Evolutionary conservation across 2,797 vertebrate species (phyloP).

Genomic region (Sebastiscus albofasciatus): DNA sequence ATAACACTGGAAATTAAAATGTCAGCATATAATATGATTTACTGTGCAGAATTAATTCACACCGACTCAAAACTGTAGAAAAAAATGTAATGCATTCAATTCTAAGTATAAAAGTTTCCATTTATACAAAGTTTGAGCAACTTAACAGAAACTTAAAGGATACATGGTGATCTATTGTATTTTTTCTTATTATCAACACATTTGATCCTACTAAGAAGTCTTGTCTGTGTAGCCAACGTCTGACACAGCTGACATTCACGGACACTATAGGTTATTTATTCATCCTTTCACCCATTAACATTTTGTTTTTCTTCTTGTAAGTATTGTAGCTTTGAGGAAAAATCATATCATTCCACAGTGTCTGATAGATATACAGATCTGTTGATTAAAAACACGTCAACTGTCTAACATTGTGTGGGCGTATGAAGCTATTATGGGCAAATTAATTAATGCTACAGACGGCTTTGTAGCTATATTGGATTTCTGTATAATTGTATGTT

Average conservation of each 20-base stretch:
- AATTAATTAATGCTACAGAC: not conserved
- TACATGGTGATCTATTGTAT: not conserved
- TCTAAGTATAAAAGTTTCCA: not conserved
- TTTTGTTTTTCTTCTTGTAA: not conserved
- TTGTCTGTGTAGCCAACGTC: not conserved
- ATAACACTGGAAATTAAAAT: slow-evolving; percentile 25
- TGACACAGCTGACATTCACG: not conserved
- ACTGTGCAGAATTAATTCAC: not conserved
- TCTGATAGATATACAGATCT: not conserved
- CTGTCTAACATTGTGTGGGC: not conserved
- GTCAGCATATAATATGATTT: not conserved
- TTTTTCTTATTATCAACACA: not conserved
- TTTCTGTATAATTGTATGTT: not conserved
- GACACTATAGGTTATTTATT: not conserved
- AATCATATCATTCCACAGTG: not conserved
- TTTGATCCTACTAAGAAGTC: not conserved
- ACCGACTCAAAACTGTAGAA: not conserved
- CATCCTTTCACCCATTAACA: not conserved
- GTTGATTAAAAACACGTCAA: not conserved
- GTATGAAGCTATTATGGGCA: not conserved
- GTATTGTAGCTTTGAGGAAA: not conserved
- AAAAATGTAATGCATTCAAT: not conserved
- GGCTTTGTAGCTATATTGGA: not conserved
- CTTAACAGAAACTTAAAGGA: not conserved
- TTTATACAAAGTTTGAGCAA: not conserved